Evolutionary conservation across 2,797 vertebrate species (phyloP), one percentile per base, ranked within the genome.

Genomic region (Phrynocephalus vlangalii): DNA sequence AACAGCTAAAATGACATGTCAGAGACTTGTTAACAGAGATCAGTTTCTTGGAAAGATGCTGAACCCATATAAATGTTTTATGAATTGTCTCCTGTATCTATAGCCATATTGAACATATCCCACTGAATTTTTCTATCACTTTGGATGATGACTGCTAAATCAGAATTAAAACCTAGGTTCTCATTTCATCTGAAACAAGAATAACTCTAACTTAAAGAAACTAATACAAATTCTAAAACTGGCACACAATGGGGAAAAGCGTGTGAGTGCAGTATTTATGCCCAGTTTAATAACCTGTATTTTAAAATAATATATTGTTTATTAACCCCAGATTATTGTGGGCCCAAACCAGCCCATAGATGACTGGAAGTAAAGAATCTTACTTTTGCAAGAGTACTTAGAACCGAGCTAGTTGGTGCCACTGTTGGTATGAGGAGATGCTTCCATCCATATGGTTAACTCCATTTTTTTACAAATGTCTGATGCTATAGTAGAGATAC

Each of bases 401-500:
- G 89, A 87, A 84, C 66, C 26, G 44, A 78, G 15, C 28, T 87
- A 86, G 63, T 56, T 83, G 88, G 85, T 87, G 93, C 71, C 24
- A 72, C 67, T 33, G 9, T 91, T 76, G 76, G 44, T 79, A 85
- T 52, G 26, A 86, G 83, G 70, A 85, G 81, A 70, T 90, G 75
- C 83, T 94, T 92, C 84, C 70, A 83, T 76, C 90, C 79, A 81
- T 20, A 68, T 72, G 26, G 78, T 73, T 79, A 91, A 85, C 24
- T 91, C 90, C 72, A 79, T 20, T 5, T 67, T 89, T 89, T 90
- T 91, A 86, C 76, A 94, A 93, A 89, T 93, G 86, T 87, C 89
- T 94, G 83, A 91, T 91, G 85, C 87, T 87, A 93, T 91, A 56
- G 82, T 92, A 92, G 79, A 90, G 33, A 18, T 84, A 85, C 87